Evolutionary conservation across 2,888 invertebrate species (phyloP).

Genomic region (Ophion costatus): DNA sequence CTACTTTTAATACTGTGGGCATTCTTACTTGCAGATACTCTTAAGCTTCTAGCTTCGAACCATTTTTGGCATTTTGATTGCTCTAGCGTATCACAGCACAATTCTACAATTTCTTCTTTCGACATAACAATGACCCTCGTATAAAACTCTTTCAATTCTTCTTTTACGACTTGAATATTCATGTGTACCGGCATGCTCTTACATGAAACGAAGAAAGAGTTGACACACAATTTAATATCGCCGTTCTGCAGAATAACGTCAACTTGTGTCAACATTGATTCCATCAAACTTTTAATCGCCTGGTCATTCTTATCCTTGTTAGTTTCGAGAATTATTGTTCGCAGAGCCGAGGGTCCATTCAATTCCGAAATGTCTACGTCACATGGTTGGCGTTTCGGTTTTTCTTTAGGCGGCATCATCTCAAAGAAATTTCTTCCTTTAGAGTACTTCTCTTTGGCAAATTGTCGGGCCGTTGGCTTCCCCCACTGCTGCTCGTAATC

Average conservation of each 20-base stretch:
- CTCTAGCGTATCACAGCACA: conserved; percentile 63
- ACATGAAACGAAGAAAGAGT: conserved; percentile 47
- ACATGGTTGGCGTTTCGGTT: conserved; percentile 10
- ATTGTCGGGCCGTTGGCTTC: conserved; percentile 62
- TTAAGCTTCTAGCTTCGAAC: conserved; percentile 64
- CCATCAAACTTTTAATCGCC: conserved; percentile 53
- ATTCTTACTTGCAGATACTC: conserved; percentile 67
- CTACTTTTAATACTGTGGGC: conserved; percentile 64
- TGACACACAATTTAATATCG: conserved; percentile 51
- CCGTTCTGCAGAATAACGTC: conserved; percentile 57
- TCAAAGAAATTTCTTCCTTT: conserved; percentile 59
- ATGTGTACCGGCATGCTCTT: conserved; percentile 46
- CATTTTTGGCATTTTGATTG: conserved; percentile 64
- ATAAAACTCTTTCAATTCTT: conserved; percentile 57
- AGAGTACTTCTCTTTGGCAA: conserved; percentile 64
- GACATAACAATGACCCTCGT: conserved; percentile 40
- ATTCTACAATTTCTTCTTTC: conserved; percentile 49
- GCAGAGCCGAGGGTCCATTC: conserved; percentile 41
- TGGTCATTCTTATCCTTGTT: conserved; percentile 40
- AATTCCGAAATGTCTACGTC: conserved; percentile 32
- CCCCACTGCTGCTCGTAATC: conserved; percentile 66
- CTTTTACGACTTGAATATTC: conserved; percentile 30
- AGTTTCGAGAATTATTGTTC: conserved; percentile 39
- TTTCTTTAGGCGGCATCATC: conserved; percentile 57
- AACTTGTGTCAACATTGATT: conserved; percentile 56